Conservation (phyloP, 1,140 invertebrate genomes). For the Bombus confusus region DNA sequence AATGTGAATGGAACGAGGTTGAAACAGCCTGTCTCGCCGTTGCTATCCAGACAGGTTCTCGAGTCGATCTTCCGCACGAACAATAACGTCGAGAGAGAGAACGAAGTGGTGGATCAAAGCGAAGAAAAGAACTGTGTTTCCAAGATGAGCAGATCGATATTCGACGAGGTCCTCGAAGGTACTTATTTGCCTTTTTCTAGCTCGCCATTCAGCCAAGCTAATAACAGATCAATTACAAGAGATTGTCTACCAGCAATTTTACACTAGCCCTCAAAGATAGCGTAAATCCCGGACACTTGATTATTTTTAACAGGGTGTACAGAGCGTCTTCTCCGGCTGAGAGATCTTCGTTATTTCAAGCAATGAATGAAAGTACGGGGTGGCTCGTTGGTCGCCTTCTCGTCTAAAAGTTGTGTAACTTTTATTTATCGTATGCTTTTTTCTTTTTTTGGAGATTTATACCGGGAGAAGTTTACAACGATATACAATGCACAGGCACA, state of each 20-base stretch:
- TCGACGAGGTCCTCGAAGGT: constrained; percentile 73
- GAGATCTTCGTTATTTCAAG: too few relatives aligned
- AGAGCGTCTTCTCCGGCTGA: too few relatives aligned
- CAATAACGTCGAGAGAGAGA: constrained; percentile 78
- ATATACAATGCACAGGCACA: too few relatives aligned
- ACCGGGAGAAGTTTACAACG: too few relatives aligned
- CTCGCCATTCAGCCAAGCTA: background rate
- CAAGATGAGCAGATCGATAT: constrained; percentile 67
- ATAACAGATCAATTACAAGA: background rate
- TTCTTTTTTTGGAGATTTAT: too few relatives aligned
- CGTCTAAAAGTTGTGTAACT: too few relatives aligned
- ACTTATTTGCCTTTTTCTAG: constrained; percentile 10
- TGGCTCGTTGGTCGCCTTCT: too few relatives aligned
- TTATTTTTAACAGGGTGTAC: background rate
- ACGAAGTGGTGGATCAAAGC: constrained; percentile 58
- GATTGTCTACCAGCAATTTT: background rate
- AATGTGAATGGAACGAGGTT: constrained; percentile 76
- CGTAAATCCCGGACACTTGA: background rate
- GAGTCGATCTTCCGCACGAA: constrained; percentile 80
- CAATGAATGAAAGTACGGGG: too few relatives aligned
- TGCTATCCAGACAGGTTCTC: constrained; percentile 77
- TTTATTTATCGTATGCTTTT: too few relatives aligned
- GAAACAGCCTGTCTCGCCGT: constrained; percentile 72
- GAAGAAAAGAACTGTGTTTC: constrained; percentile 63
- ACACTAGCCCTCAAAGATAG: background rate